Evolutionary conservation across 2,888 invertebrate species (phyloP).

Genomic region (Protophormia terraenovae): DNA sequence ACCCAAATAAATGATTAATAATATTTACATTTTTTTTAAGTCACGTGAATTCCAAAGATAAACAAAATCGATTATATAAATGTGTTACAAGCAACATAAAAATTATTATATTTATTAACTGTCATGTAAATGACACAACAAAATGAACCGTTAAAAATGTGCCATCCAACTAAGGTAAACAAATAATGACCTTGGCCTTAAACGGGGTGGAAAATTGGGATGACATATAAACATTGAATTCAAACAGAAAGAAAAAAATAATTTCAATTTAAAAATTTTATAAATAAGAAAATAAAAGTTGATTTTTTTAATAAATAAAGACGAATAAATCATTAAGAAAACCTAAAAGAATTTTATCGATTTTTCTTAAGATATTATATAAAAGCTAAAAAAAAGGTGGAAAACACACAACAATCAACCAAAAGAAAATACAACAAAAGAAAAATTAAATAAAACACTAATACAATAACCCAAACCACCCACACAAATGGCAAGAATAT

Average conservation of each 20-base stretch:
- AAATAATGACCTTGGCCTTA: slow-evolving; percentile 61
- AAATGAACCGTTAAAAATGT: slow-evolving; percentile 10
- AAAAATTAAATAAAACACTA: slow-evolving; percentile 4
- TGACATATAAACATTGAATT: not conserved
- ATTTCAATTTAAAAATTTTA: not conserved
- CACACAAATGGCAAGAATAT: not conserved
- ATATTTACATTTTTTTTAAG: not conserved
- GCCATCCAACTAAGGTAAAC: slow-evolving; percentile 6
- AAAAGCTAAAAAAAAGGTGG: slow-evolving; percentile 20
- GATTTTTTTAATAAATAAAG: not conserved
- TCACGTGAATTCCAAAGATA: not conserved
- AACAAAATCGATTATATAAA: not conserved
- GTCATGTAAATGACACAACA: slow-evolving; percentile 20
- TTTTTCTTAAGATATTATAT: slow-evolving; percentile 57
- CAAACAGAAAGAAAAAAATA: not conserved
- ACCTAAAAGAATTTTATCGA: slow-evolving; percentile 47
- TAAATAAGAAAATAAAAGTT: not conserved
- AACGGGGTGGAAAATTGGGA: not conserved
- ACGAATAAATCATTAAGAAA: slow-evolving; percentile 5
- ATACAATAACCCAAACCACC: not conserved
- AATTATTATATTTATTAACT: not conserved
- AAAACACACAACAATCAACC: not conserved
- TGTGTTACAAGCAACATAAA: not conserved
- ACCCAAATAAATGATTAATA: not conserved
- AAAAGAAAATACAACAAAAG: not conserved